Evolutionary conservation across 2,888 invertebrate species (phyloP).

Genomic region (Apantesis nais): DNA sequence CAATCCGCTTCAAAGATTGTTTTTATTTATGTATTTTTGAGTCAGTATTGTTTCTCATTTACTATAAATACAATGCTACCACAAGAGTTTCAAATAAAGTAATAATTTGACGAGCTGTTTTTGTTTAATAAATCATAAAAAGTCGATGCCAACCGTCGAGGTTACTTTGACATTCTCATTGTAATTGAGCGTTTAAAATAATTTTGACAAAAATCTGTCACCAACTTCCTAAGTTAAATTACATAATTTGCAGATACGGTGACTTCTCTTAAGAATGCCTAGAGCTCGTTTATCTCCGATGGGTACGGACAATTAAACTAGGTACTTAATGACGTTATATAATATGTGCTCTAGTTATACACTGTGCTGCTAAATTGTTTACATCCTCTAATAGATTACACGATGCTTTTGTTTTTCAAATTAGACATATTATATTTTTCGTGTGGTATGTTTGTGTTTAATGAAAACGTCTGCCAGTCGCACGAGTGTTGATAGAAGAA

Average conservation of each 20-base stretch:
- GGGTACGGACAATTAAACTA: not conserved
- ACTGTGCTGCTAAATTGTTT: not conserved
- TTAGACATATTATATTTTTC: not conserved
- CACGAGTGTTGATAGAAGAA: not conserved
- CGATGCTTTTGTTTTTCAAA: not conserved
- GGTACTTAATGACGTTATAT: not conserved
- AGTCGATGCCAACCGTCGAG: not conserved
- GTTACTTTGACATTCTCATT: not conserved
- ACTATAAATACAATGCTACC: too few species aligned
- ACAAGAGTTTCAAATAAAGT: too few species aligned
- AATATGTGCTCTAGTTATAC: not conserved
- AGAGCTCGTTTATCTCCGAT: not conserved
- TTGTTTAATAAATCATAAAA: not conserved
- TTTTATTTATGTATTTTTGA: too few species aligned
- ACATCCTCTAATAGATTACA: slow-evolving; percentile 8
- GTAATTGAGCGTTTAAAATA: not conserved
- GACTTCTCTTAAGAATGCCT: not conserved
- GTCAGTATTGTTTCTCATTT: too few species aligned
- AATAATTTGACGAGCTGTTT: not conserved
- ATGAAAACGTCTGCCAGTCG: not conserved
- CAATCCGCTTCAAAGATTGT: too few species aligned
- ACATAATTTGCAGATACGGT: not conserved
- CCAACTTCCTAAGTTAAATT: too few species aligned
- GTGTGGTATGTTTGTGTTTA: not conserved
- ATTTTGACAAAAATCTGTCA: not conserved